Base-by-base conservation (phyloP, 2,113 vertebrate species). In the Melanotaenia duboulayi region DNA sequence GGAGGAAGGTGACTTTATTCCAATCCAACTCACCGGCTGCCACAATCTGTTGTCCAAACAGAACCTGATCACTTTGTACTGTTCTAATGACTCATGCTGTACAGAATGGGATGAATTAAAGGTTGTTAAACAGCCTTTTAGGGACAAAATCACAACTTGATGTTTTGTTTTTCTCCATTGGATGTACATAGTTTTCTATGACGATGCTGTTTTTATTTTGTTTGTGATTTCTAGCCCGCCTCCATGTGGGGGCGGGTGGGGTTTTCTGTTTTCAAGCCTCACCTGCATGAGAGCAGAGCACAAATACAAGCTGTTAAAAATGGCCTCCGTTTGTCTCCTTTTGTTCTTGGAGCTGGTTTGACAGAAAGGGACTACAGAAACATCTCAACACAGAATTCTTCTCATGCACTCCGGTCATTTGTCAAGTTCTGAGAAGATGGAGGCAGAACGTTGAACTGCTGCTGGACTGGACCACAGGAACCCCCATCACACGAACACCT, bases 131-230 rank as follows among this genome's bases (percentile, higher is more conserved):
- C 94, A 87, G 89, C 95, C 95, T 95, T 91, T 93, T 89, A 76
- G 73, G 73, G 78, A 94, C 93, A 94, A 93, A 94, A 92, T 86
- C 85, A 89, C 83, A 73, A 80, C 92, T 92, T 86, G 91, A 88
- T 93, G 93, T 93, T 95, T 96, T 95, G 93, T 95, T 95, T 93
- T 90, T 73, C 88, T 87, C 81, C 93, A 93, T 95, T 91, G 92
- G 94, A 95, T 97, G 95, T 96, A 94, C 92, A 96, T 95, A 94
- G 87, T 94, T 96, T 96, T 96, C 93, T 95, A 94, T 94, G 84
- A 87, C 87, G 86, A 80, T 68, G 54, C 84, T 91, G 81, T 90
- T 73, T 82, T 73, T 17, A 32, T 74, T 83, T 66, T 66, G 46
- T 81, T 82, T 84, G 80, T 82, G 82, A 90, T 89, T 90, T 90